These are phyloP conservation scores for Enteromius fasciolatus DNA, from an alignment of 2,797 vertebrate species.

Conservation along the genomic window DNA sequence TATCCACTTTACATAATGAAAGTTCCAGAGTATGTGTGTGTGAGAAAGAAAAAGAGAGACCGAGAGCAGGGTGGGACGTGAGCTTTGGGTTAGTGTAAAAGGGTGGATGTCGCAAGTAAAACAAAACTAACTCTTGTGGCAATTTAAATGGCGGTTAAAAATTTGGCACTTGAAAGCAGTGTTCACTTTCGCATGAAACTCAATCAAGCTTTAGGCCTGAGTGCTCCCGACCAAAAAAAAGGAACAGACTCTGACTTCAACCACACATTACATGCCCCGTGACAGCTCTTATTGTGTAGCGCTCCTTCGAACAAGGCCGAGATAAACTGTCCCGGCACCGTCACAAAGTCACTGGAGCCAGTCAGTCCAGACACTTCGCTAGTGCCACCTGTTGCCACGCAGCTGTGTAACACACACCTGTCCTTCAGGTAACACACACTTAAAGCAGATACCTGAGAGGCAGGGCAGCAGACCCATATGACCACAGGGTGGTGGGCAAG, in stretches of 20 bases:
- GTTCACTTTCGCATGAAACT: constrained; percentile 70
- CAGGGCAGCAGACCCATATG: constrained; percentile 38
- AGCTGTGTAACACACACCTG: constrained; percentile 80
- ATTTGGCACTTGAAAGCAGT: constrained; percentile 53
- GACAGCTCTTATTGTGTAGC: constrained; percentile 81
- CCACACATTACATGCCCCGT: constrained; percentile 75
- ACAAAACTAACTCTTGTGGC: constrained; percentile 65
- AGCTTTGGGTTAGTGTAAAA: constrained; percentile 73
- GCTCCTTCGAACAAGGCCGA: constrained; percentile 69
- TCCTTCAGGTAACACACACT: constrained; percentile 50
- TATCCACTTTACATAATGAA: constrained; percentile 78
- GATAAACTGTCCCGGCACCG: constrained; percentile 72
- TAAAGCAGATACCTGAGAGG: constrained; percentile 54
- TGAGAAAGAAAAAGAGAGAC: constrained; percentile 38
- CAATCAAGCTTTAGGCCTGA: constrained; percentile 67
- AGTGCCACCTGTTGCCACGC: constrained; percentile 74
- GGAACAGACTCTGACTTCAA: constrained; percentile 71
- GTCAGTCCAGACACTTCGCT: constrained; percentile 77
- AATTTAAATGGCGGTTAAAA: constrained; percentile 55
- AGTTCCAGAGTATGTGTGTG: constrained; percentile 72
- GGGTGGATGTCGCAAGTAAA: constrained; percentile 70
- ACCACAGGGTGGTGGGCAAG: constrained; percentile 50
- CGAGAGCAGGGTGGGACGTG: constrained; percentile 49
- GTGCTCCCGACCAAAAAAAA: constrained; percentile 71
- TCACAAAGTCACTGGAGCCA: constrained; percentile 77